These are phyloP conservation scores for Apis laboriosa DNA, from an alignment of 1,140 invertebrate species.

Conservation along the genomic window DNA sequence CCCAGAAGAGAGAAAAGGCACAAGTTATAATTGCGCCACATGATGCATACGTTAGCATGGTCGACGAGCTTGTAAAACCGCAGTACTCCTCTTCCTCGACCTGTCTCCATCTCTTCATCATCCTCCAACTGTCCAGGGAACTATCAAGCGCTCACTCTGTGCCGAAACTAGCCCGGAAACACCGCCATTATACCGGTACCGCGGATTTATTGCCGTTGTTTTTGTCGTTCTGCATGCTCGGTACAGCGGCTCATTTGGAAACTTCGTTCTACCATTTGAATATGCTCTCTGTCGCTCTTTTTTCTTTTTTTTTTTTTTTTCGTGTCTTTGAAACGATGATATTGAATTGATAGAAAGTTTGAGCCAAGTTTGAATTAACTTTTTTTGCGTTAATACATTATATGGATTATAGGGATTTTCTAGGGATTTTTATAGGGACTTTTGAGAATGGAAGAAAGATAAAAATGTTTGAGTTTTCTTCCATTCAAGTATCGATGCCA, in stretches of 20 bases:
- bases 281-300: neutral
- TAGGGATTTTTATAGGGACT: too few relatives aligned
- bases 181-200: slow-evolving; percentile 52
- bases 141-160: slow-evolving; percentile 20
- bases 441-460: too few relatives aligned
- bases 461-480: too few relatives aligned
- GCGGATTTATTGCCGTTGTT: slow-evolving; percentile 66
- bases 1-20: slow-evolving; percentile 53
- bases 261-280: slow-evolving; percentile 46
- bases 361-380: too few relatives aligned
- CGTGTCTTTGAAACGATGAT: neutral
- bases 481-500: too few relatives aligned
- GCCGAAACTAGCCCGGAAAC: slow-evolving; percentile 33
- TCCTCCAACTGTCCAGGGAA: slow-evolving; percentile 28
- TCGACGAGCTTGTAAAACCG: slow-evolving; percentile 51
- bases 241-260: slow-evolving; percentile 65
- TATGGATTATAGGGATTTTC: too few relatives aligned
- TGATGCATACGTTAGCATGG: slow-evolving; percentile 65
- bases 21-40: slow-evolving; percentile 72
- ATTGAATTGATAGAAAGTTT: too few relatives aligned
- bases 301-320: neutral
- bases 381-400: too few relatives aligned
- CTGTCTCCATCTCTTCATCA: slow-evolving; percentile 37
- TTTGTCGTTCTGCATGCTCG: slow-evolving; percentile 49
- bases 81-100: neutral